Evolutionary conservation across 2,797 vertebrate species (phyloP), one percentile per base, ranked within the genome.

Genomic region (Vipera latastei): DNA sequence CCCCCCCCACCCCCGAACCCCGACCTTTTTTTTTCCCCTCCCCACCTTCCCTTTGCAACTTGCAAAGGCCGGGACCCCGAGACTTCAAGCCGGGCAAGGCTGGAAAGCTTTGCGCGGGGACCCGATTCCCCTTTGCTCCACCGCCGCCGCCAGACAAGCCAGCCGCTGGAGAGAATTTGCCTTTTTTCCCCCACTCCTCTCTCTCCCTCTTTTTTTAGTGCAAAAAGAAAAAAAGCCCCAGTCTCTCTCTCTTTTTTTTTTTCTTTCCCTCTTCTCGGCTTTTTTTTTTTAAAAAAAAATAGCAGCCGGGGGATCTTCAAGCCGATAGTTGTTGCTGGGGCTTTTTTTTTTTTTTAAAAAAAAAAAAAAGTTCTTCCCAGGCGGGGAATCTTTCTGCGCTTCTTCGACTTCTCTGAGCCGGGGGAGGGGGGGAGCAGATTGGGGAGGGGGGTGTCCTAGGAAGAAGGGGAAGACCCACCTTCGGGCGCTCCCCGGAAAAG

Each of bases 1-100:
- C 18, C 26, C 55, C 32, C 18, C 26, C 55, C 55, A 2, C 38
- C 56, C 12, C 48, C 38, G 6, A 2, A 18, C 2, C 32, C 56
- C 63, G 14, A 7, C 2, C 1, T 5, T 51, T 4, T 5, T 13
- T 1, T 12, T 12, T 13, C 4, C 28, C 1, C 3, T 1, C 65
- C 51, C 2, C 16, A 18, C 5, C 69, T 3, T 55, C 56, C 63
- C n/a, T 44, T 53, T 20, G 73, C 38, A 38, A 44, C 7, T 9
- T 4, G 69, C 32, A 20, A 32, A 32, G 32, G 16, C 6, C 6
- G 16, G 18, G 32, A 53, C 51, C 51, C 51, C 51, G 32, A 38
- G 73, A 16, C 32, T 69, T n/a, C 18, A 44, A 44, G 18, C 18
- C 18, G 20, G 6, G 18, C 1, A 1, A 60, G 26, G 61, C 26